phyloP scores from a whole-genome alignment of 2,888 invertebrate species.

The Salpingus planirostris region DNA sequence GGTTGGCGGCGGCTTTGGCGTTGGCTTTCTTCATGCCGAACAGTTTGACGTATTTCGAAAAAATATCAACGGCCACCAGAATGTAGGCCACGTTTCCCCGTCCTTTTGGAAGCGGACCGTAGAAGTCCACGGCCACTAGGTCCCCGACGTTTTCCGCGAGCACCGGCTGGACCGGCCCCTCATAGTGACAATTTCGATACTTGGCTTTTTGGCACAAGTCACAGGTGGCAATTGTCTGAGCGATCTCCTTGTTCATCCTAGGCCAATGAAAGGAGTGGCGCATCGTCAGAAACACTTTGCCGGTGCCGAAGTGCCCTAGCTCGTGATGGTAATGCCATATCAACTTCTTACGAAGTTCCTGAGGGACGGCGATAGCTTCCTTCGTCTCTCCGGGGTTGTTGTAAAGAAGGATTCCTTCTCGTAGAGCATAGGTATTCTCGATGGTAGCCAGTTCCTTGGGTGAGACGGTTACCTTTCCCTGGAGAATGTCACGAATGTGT shows the following conservation, averaged over 20 bases:
- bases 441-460: no score
- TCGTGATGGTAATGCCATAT: no score
- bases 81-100: not conserved
- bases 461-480: no score
- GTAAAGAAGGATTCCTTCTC: no score
- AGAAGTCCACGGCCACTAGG: not conserved
- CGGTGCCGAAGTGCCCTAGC: no score
- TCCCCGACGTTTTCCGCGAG: not conserved
- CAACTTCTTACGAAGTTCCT: no score
- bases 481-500: no score
- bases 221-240: not conserved
- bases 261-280: not conserved
- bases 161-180: not conserved
- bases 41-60: not conserved
- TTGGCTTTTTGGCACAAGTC: not conserved
- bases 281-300: no score
- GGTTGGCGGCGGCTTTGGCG: not conserved
- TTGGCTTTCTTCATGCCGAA: not conserved
- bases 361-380: no score
- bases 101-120: not conserved
- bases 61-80: not conserved
- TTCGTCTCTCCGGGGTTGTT: no score
- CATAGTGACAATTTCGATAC: not conserved
- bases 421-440: no score
- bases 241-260: slow-evolving; percentile 2